phyloP scores from a whole-genome alignment of 37 sponge, comb jelly and placozoan genomes.

The Halisarca cf. caerulea region DNA sequence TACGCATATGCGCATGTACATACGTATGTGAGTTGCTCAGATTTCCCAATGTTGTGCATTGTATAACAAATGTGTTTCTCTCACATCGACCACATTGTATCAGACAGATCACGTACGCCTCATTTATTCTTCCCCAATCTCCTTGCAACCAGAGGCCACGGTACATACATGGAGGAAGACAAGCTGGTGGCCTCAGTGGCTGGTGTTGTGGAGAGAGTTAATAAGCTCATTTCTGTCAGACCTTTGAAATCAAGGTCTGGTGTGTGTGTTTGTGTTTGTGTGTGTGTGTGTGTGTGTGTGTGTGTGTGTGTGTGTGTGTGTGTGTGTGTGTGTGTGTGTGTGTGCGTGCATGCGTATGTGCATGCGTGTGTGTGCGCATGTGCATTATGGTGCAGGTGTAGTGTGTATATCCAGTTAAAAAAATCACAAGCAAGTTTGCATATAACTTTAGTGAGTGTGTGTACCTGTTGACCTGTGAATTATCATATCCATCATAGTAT shows the following conservation, averaged over 20 bases:
- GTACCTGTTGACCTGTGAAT: too few species aligned
- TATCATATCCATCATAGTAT: too few species aligned
- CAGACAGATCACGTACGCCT: too few species aligned
- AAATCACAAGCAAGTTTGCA: too few species aligned
- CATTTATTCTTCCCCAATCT: background rate
- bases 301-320: background rate
- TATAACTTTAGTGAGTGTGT: too few species aligned
- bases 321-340: background rate
- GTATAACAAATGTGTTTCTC: background rate
- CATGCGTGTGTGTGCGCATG: background rate
- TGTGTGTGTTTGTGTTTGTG: background rate
- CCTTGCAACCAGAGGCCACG: conserved; percentile 82
- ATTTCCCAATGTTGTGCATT: background rate
- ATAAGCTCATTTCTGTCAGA: conserved; percentile 82
- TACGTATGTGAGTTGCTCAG: too few species aligned
- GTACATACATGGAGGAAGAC: conserved; percentile 79
- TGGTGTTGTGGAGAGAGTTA: conserved; percentile 86
- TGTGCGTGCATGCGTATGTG: background rate
- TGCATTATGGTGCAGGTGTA: too few species aligned
- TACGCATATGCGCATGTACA: too few species aligned
- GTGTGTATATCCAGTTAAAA: too few species aligned
- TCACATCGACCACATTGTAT: too few species aligned
- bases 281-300: background rate
- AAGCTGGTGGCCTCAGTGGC: conserved; percentile 80
- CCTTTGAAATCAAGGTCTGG: conserved; percentile 76